A percentile compares a stretch with the other conserved stretches of the same genome.
Conservation (phyloP, 2,888 invertebrate species). For the Epistrophe grossulariae region DNA sequence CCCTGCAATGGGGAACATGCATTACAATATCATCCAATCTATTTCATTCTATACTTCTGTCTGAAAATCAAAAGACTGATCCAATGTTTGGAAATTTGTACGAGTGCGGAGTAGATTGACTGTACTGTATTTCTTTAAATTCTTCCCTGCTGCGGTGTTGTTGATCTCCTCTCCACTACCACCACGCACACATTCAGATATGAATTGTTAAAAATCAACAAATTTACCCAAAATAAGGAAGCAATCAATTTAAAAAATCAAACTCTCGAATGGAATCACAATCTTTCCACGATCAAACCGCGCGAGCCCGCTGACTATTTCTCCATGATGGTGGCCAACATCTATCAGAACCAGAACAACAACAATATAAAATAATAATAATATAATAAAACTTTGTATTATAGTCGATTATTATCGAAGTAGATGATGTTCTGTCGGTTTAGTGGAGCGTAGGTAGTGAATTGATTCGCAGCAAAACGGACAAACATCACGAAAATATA, state of each 20-base stretch:
- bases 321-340: constrained; percentile 42
- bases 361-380: constrained; percentile 40
- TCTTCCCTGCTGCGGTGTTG: neutral
- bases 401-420: constrained; percentile 74
- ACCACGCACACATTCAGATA: neutral
- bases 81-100: neutral
- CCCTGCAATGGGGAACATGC: no score
- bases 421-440: constrained; percentile 59
- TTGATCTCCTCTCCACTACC: neutral
- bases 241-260: constrained; percentile 84
- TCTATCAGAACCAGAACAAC: constrained; percentile 32
- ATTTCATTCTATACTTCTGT: neutral
- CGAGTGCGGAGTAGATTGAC: neutral
- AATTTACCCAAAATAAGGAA: constrained; percentile 81
- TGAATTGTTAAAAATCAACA: constrained; percentile 35
- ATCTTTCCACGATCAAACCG: constrained; percentile 40
- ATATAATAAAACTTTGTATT: constrained; percentile 51
- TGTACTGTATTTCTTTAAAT: neutral
- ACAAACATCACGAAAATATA: constrained; percentile 43
- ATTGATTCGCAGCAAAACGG: constrained; percentile 69
- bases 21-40: no score
- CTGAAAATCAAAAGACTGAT: neutral
- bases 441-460: constrained; percentile 68
- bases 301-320: neutral
- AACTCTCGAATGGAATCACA: constrained; percentile 80